Evolutionary conservation across 2,113 vertebrate species (phyloP).

Genomic region (Propithecus coquereli): DNA sequence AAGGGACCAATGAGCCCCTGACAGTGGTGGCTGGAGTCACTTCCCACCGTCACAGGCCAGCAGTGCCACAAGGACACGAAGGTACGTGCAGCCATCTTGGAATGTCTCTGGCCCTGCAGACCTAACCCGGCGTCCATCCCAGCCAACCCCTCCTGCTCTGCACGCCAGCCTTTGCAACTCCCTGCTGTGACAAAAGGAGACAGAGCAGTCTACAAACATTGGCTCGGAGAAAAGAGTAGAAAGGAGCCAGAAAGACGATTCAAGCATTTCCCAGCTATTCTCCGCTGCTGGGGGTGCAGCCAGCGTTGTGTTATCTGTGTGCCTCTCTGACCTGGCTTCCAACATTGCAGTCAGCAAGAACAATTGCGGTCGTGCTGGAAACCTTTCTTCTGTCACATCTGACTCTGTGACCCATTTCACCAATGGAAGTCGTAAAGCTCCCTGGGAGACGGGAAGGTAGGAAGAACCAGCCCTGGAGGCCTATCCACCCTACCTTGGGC

Average conservation of each 20-base stretch:
- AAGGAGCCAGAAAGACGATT: neutral
- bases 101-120: neutral
- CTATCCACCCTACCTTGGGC: accelerated
- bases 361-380: accelerated
- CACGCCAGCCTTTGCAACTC: accelerated
- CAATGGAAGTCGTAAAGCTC: neutral
- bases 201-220: neutral
- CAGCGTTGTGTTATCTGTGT: too few species aligned
- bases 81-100: accelerated
- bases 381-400: neutral
- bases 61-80: accelerated
- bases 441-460: accelerated
- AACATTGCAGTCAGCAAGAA: neutral
- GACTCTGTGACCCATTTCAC: neutral
- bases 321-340: too few species aligned
- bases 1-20: neutral
- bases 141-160: too few species aligned
- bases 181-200: neutral
- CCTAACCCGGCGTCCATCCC: neutral
- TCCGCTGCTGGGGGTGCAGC: neutral
- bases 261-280: neutral
- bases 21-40: neutral
- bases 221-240: neutral
- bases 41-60: neutral
- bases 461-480: accelerated